Base-by-base conservation (phyloP, 2,888 invertebrate species). In the Tinea trinotella region DNA sequence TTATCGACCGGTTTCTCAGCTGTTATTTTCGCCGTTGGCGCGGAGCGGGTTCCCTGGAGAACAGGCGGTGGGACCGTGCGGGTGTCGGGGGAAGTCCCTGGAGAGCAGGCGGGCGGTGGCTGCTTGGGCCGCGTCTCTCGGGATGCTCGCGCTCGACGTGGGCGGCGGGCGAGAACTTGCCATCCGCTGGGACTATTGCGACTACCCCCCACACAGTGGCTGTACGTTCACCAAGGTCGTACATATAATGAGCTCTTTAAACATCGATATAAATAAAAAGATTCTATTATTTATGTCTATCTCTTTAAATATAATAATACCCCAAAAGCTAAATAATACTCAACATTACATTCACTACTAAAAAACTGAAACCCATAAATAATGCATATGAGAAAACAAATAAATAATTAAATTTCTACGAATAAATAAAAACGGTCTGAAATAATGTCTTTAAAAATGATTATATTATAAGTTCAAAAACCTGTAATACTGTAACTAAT, bases 61-160 rank as follows among this genome's bases (percentile, higher is more conserved):
- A 76, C 80, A 70, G 83, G 83, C 77, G 81, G 77, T 73, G 30
- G 49, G 17, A 9, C 50, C 19, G 55, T 15, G 48, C 7, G 54
- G 53, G 53, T 7, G 13, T 10, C 70, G 81, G 65, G 78, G 80
- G 81, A 78, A 71, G 64, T 72, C 84, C 71, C 81, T 34, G 15
- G 82, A 74, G 83, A 79, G 81, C 75, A 80, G 79, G 52, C 44
- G 53, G 30, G 52, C 46, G 48, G 18, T 30, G 30, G 48, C 10
- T 18, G 30, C 30, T 30, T 30, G 55, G 40, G 49, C 35, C 12
- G 81, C 80, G 75, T 81, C 79, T 40, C 44, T 36, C 48, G 74
- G 77, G 77, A 79, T 63, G 71, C 62, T 78, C 82, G 80, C 70
- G 70, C 50, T 30, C 30, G 7, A 30, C 30, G 30, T 30, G 62